Base-by-base conservation (phyloP, 2,113 vertebrate genomes). In the Lepus europaeus region DNA sequence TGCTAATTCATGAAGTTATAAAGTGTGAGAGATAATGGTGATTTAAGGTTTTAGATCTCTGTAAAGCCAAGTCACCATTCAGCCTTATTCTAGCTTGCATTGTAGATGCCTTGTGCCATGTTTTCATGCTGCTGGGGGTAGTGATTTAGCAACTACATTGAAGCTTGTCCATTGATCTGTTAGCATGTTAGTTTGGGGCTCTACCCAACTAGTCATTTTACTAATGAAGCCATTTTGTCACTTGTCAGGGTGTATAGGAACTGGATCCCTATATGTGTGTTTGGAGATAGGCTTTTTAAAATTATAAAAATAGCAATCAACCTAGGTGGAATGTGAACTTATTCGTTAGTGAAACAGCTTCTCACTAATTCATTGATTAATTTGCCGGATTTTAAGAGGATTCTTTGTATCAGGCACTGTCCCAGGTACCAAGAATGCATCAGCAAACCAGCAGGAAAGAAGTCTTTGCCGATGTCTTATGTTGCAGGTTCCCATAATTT, bases 281-380 rank as follows among this genome's bases (percentile, higher is more conserved):
- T 88, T 87, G 23, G 91, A 91, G 29, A 53, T 73, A 69, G 27
- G 39, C 45, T 69, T 91, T 97, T 86, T 77, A 59, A 29, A 88
- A 33, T 59, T 29, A 82, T 13, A 93, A 53, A 85, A 90, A 77
- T 31, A 33, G 49, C 68, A 89, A 16, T n/a, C 49, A 19, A 94
- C 80, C 20, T 81, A 80, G 13, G 22, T 91, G 84, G 33, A 69
- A 87, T 51, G 13, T 69, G 27, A 89, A 70, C 25, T 92, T 73
- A 87, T 22, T 56, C 49, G 88, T 93, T 53, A 89, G 69, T 74
- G 31, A 84, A 74, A 84, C 64, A 89, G n/a, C 22, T 82, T 63
- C 61, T 79, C 20, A 51, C 66, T 61, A 63, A 89, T 87, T 89
- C 53, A 53, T 84, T 89, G 64, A 80, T 93, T 76, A 81, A 73